phyloP scores from a whole-genome alignment of 1,140 invertebrate species.

The Parasteatoda tepidariorum region DNA sequence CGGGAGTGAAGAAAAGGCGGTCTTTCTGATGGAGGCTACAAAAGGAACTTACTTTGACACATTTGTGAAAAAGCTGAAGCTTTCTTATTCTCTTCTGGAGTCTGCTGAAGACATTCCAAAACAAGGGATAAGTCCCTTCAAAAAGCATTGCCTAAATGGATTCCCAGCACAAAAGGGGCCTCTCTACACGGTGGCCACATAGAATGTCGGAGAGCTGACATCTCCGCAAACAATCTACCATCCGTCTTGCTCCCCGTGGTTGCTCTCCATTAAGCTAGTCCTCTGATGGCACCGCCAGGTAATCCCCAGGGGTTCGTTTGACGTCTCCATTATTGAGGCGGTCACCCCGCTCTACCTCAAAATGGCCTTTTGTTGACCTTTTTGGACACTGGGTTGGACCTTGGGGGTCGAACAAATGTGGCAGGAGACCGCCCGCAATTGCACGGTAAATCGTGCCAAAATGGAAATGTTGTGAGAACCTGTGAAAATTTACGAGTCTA shows the following conservation, averaged over 20 bases:
- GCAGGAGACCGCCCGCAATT: slow-evolving; percentile 9
- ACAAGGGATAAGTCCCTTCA: not conserved
- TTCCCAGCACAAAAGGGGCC: not conserved
- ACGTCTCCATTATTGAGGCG: slow-evolving; percentile 44
- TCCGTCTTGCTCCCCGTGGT: slow-evolving; percentile 32
- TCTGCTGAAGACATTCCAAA: not conserved
- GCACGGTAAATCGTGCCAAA: slow-evolving; percentile 3
- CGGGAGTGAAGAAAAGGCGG: too few relatives aligned
- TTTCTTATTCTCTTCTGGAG: not conserved
- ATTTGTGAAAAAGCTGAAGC: not conserved
- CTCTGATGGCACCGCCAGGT: slow-evolving; percentile 18
- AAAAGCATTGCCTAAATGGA: not conserved
- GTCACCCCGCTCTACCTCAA: not conserved
- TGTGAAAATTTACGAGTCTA: slow-evolving; percentile 27
- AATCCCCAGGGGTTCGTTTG: slow-evolving; percentile 12
- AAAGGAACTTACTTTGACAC: not conserved
- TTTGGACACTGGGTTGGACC: slow-evolving; percentile 10
- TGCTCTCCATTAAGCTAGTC: slow-evolving; percentile 14
- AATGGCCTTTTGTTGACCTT: slow-evolving; percentile 16
- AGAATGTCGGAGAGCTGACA: slow-evolving; percentile 21
- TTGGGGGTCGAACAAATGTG: slow-evolving; percentile 23
- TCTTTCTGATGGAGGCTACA: too few relatives aligned
- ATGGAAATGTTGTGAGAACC: not conserved
- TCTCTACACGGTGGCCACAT: not conserved
- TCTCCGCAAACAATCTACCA: slow-evolving; percentile 41